A percentile compares a stretch with the other conserved stretches of the same genome.
These are phyloP conservation scores for Vidua chalybeata DNA, from an alignment of 2,113 vertebrate species.

Conservation along the genomic window DNA sequence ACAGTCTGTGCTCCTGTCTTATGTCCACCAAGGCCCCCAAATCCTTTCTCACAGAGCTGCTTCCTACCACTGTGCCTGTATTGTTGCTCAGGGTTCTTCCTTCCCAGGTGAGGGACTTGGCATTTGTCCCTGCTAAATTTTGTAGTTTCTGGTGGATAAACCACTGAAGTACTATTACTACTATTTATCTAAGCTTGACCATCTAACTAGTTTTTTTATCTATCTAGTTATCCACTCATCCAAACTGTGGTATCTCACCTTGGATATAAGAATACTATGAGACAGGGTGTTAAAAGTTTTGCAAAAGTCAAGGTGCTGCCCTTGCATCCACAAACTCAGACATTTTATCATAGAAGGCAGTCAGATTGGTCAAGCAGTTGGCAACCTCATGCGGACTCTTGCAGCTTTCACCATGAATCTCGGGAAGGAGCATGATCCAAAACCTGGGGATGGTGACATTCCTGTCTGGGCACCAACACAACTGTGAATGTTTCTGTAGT, in stretches of 20 bases:
- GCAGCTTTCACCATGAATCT: background rate
- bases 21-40: background rate
- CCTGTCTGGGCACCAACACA: background rate
- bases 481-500: background rate
- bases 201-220: background rate
- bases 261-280: background rate
- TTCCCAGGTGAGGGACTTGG: background rate
- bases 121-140: background rate
- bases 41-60: background rate
- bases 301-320: background rate
- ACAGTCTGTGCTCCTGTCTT: background rate
- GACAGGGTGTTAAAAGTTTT: background rate
- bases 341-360: background rate
- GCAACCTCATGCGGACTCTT: background rate
- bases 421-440: background rate
- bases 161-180: background rate
- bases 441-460: background rate
- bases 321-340: background rate
- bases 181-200: background rate
- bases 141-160: background rate
- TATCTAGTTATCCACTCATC: background rate
- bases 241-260: background rate
- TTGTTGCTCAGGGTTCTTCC: background rate
- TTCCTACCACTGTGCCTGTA: background rate
- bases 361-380: background rate